Evolutionary conservation across 2,888 invertebrate genomes (phyloP).

Genomic region (Tenthredo scrophulariae): DNA sequence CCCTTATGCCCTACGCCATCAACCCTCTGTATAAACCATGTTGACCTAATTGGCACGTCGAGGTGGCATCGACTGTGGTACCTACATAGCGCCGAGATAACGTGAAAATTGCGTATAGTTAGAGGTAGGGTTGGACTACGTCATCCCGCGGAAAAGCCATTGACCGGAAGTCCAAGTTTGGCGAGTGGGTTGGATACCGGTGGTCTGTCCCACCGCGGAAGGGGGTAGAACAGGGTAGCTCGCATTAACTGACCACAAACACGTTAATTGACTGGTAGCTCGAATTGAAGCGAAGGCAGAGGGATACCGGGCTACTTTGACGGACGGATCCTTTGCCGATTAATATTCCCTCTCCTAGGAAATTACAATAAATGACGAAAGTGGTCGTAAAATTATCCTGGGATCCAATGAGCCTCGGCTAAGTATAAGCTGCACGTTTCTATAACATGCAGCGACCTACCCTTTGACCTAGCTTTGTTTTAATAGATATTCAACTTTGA

Average conservation of each 20-base stretch:
- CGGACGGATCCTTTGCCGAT: conserved; percentile 8
- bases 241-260: conserved; percentile 28
- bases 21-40: conserved; percentile 32
- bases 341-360: background rate
- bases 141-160: conserved; percentile 36
- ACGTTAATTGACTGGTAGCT: conserved; percentile 30
- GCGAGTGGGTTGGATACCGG: background rate
- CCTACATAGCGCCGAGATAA: conserved; percentile 3
- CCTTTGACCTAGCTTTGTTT: conserved; percentile 33
- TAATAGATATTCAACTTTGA: conserved; percentile 36
- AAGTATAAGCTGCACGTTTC: conserved; percentile 22
- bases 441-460: background rate
- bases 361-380: background rate
- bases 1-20: conserved; percentile 12
- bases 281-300: conserved; percentile 7
- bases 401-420: background rate
- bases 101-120: conserved; percentile 48
- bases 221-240: background rate
- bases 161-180: conserved; percentile 42
- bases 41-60: conserved; percentile 51
- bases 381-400: conserved; percentile 3
- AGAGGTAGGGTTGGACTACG: conserved; percentile 31
- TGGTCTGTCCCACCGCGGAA: background rate
- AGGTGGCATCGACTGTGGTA: conserved; percentile 45
- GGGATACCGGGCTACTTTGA: conserved; percentile 14